Evolutionary conservation across 2,888 invertebrate species (phyloP).

Genomic region (Idaea dimidiata): DNA sequence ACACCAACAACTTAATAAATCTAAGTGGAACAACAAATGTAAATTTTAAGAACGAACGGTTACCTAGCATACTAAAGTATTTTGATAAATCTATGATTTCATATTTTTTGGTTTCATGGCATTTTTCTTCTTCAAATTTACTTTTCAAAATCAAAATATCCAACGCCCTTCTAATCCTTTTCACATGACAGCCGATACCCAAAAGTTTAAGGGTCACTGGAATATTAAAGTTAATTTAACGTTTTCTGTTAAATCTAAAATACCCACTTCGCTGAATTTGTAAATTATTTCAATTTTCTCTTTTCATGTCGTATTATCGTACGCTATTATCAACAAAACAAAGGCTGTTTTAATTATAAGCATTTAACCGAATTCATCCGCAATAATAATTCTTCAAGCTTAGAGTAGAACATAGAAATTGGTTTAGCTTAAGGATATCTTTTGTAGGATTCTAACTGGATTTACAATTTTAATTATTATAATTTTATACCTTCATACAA

Average conservation of each 20-base stretch:
- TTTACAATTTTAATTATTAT: not conserved
- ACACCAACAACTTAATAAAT: no score
- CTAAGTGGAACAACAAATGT: no score
- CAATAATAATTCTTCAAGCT: conserved; percentile 34
- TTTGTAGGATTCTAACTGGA: not conserved
- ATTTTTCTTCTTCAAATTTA: no score
- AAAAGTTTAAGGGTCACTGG: conserved; percentile 35
- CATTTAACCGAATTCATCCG: conserved; percentile 39
- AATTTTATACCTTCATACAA: not conserved
- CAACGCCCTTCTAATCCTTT: conserved; percentile 25
- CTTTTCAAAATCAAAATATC: conserved; percentile 24
- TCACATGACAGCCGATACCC: conserved; percentile 33
- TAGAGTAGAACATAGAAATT: conserved; percentile 16
- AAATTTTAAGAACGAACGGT: no score
- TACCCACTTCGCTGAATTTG: conserved; percentile 34
- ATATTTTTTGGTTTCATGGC: no score
- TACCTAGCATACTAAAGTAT: no score
- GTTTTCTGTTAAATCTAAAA: conserved; percentile 34
- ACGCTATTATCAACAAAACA: conserved; percentile 45
- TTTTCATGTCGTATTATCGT: conserved; percentile 46
- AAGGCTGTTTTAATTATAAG: conserved; percentile 39
- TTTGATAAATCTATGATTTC: no score
- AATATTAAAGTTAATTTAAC: conserved; percentile 35
- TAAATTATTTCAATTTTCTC: conserved; percentile 49
- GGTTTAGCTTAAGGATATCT: not conserved